Conservation (phyloP, 2,797 vertebrate species). For the Tolypeutes matacus region DNA sequence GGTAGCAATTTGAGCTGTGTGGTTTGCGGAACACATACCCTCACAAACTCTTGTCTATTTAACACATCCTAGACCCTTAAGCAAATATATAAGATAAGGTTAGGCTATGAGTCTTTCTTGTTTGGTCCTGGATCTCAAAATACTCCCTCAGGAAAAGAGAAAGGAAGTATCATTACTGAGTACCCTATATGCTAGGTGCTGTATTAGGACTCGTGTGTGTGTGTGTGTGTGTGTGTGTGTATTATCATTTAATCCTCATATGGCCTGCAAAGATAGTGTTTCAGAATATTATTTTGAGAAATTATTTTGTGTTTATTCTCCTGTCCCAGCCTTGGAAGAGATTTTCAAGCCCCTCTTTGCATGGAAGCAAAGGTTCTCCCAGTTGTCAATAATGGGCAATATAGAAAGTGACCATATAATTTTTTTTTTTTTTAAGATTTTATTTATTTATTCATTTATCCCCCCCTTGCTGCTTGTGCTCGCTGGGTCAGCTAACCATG, state of each 20-base stretch:
- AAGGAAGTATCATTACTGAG: neutral
- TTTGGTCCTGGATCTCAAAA: neutral
- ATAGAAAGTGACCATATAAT: neutral
- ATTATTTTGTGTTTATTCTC: neutral
- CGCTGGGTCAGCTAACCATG: too few relatives aligned
- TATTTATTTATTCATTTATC: too few relatives aligned
- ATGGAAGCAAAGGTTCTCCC: neutral
- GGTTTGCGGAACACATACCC: neutral
- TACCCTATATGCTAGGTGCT: neutral
- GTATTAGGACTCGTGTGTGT: neutral
- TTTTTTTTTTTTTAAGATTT: too few relatives aligned
- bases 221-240: neutral
- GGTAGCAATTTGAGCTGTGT: neutral
- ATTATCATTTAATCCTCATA: neutral
- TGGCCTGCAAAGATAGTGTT: neutral
- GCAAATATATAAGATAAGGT: neutral
- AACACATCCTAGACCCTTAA: neutral
- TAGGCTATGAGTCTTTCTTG: neutral
- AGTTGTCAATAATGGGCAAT: neutral
- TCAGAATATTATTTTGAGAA: neutral
- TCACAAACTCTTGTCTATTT: neutral
- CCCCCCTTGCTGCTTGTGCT: too few relatives aligned
- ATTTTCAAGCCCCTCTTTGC: neutral
- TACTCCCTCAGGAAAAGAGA: neutral
- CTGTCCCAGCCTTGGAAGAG: neutral